These are phyloP conservation scores for Lepisosteus oculatus DNA, from an alignment of 2,113 vertebrate species.

Conservation along the genomic window DNA sequence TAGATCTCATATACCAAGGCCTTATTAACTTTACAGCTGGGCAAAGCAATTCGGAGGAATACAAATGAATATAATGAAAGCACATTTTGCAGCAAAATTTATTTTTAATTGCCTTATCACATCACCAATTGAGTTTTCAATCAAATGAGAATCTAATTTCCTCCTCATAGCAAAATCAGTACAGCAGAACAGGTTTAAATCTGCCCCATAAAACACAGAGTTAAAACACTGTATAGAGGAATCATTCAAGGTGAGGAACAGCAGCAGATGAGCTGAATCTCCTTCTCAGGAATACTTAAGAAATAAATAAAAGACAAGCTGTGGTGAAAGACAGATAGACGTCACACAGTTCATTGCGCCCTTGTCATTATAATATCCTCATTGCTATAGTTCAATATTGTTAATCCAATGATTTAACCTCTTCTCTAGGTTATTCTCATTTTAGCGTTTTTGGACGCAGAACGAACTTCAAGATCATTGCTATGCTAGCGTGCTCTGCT, in stretches of 20 bases:
- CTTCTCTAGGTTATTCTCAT: no score
- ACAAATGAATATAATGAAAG: constrained; percentile 14
- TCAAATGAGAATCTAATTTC: constrained; percentile 11
- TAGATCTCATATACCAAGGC: constrained; percentile 14
- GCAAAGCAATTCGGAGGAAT: constrained; percentile 15
- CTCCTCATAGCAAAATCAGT: not conserved
- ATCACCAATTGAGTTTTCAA: constrained; percentile 24
- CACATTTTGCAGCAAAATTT: constrained; percentile 15
- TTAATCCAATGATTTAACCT: not conserved
- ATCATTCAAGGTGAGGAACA: not conserved
- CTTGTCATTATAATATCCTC: not conserved
- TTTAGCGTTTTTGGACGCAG: not conserved
- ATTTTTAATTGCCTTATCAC: constrained; percentile 20
- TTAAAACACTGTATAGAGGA: not conserved
- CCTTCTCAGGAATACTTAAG: not conserved
- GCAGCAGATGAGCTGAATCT: not conserved
- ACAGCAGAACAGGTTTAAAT: not conserved
- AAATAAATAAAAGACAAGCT: not conserved
- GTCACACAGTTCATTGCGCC: no score
- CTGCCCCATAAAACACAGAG: no score
- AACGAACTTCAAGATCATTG: not conserved
- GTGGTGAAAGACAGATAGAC: not conserved
- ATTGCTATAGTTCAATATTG: not conserved
- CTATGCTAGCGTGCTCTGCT: not conserved
- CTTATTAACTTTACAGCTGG: constrained; percentile 21